Evolutionary conservation across 2,113 vertebrate genomes (phyloP), one percentile per base, ranked within the genome.

Genomic region (Cryptomyrus ogoouensis): DNA sequence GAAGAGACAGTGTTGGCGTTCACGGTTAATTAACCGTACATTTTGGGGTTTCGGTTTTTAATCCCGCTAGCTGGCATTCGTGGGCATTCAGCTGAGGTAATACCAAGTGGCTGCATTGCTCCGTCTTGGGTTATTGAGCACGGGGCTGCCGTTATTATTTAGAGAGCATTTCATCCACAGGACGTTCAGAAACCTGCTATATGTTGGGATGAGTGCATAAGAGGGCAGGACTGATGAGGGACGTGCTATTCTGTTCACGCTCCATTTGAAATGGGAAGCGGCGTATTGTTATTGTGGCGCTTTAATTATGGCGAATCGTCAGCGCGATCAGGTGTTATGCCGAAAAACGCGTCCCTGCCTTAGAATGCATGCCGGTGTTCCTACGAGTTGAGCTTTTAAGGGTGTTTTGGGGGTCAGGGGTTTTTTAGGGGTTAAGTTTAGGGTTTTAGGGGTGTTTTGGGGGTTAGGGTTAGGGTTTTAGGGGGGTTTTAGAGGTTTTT

Each of bases 111-210:
- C 80, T 49, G 89, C 27, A 88, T 83, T 89, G 1, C 87, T 91
- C 70, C 84, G 85, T 90, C 80, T 85, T 74, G 49, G 47, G 56
- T 44, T 91, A 85, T 52, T 89, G 39, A 93, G 90, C 84, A 56
- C 66, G 90, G 91, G 49, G 85, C 8, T 35, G 47, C n/a, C 12
- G 90, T 91, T 91, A 35, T 56, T 13, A 35, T 88, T 89, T 91
- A 91, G 90, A 46, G 58, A 42, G n/a, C 66, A 80, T 88, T 89
- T 91, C 89, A 90, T 84, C 86, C 90, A 53, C 62, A 39, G 66
- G 88, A 74, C 17, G 6, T n/a, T 39, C 31, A 35, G 49, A 53
- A 35, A 52, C 50, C 42, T 21, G 21, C 5, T 35, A 17, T 39
- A 35, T 19, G 5, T 27, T 56, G 7, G 85, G 50, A 52, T 39